Evolutionary conservation across 2,888 invertebrate species (phyloP).

Genomic region (Agriopis leucophaearia): DNA sequence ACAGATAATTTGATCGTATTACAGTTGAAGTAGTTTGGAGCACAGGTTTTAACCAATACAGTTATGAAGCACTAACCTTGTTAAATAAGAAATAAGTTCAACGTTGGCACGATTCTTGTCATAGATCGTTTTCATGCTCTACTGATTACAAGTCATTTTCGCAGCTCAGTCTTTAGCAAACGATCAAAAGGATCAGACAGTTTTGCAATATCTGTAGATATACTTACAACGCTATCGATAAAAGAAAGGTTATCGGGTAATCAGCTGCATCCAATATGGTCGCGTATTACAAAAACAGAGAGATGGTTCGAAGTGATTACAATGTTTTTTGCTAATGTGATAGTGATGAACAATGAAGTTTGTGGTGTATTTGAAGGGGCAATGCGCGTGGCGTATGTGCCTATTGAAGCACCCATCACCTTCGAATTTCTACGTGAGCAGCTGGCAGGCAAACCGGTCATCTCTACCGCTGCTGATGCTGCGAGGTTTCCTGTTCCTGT

Average conservation of each 20-base stretch:
- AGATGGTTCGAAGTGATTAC: constrained; percentile 46
- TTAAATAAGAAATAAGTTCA: constrained; percentile 53
- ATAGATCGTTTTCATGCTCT: constrained; percentile 62
- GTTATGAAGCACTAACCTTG: constrained; percentile 29
- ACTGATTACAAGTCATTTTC: constrained; percentile 57
- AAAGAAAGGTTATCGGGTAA: constrained; percentile 50
- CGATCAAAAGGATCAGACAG: constrained; percentile 56
- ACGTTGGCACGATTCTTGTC: constrained; percentile 46
- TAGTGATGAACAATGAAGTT: constrained; percentile 54
- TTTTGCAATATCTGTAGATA: constrained; percentile 29
- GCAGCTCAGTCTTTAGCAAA: constrained; percentile 59
- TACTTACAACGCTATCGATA: constrained; percentile 43
- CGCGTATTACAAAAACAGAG: constrained; percentile 43
- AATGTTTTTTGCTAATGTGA: constrained; percentile 31
- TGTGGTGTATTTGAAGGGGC: constrained; percentile 50
- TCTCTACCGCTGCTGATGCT: constrained; percentile 62
- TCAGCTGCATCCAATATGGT: constrained; percentile 25
- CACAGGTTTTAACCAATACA: constrained; percentile 13
- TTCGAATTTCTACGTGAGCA: constrained; percentile 71
- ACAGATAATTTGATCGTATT: constrained; percentile 7
- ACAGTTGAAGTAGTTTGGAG: constrained; percentile 4
- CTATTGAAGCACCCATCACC: constrained; percentile 64
- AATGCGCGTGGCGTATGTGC: constrained; percentile 65
- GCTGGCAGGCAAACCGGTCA: constrained; percentile 69
- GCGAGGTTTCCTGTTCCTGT: constrained; percentile 65